phyloP scores from a whole-genome alignment of 1,140 invertebrate genomes.

The Fopius arisanus region DNA sequence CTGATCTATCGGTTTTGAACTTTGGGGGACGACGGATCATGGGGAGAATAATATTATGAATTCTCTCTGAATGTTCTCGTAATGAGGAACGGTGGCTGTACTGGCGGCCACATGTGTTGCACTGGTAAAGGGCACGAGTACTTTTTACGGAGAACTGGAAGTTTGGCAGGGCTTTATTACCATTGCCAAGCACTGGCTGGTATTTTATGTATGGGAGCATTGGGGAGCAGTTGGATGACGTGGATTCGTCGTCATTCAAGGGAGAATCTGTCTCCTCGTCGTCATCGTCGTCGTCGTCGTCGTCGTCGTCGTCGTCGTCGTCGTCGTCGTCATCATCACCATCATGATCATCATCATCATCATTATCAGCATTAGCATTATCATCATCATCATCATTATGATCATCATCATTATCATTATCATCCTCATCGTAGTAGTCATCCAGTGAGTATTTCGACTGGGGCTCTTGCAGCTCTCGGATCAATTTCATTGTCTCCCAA shows the following conservation, averaged over 20 bases:
- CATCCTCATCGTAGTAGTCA: neutral
- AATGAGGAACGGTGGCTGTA: constrained; percentile 44
- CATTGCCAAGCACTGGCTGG: constrained; percentile 38
- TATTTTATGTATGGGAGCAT: constrained; percentile 35
- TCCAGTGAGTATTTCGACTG: neutral
- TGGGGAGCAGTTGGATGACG: neutral
- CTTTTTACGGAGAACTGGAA: constrained; percentile 50
- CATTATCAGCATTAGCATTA: neutral
- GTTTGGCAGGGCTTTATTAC: constrained; percentile 41
- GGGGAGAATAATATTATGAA: constrained; percentile 48
- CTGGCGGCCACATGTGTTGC: constrained; percentile 49
- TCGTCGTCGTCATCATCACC: neutral
- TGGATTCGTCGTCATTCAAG: neutral
- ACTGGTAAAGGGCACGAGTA: constrained; percentile 46
- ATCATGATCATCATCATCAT: neutral
- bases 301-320: neutral
- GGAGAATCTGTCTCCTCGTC: neutral
- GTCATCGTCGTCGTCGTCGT: neutral
- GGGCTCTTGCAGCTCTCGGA: constrained; percentile 19
- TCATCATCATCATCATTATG: neutral
- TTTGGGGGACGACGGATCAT: neutral
- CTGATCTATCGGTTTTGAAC: neutral
- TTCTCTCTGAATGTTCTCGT: constrained; percentile 43
- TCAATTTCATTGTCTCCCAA: constrained; percentile 27
- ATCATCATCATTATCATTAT: neutral